A percentile compares a stretch with the other conserved stretches of the same genome.
phyloP scores from a whole-genome alignment of 2,113 vertebrate species.

The Rhea pennata region DNA sequence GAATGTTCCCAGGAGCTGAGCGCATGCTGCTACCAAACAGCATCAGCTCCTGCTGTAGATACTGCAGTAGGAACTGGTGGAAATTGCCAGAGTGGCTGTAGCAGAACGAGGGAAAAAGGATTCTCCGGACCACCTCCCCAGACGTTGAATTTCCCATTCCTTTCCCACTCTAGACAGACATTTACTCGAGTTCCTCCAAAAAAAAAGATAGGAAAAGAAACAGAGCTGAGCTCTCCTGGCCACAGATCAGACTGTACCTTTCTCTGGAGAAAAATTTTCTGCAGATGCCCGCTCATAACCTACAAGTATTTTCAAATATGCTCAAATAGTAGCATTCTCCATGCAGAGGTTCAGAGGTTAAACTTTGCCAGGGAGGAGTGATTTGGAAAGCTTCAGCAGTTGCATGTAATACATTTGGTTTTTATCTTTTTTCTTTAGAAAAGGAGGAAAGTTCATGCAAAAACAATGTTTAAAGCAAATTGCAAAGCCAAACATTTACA shows the following conservation, averaged over 20 bases:
- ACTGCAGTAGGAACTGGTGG: fast-evolving
- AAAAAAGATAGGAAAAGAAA: background rate
- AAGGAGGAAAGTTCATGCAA: constrained; percentile 17
- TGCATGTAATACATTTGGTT: background rate
- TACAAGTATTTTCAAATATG: background rate
- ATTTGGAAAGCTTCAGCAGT: background rate
- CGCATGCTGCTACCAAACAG: background rate
- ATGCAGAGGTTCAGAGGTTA: background rate
- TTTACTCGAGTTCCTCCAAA: background rate
- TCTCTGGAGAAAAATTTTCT: background rate
- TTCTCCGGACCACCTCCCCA: background rate
- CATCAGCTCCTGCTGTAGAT: fast-evolving
- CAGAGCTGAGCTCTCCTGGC: background rate
- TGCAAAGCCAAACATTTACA: constrained; percentile 9
- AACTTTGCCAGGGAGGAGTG: background rate
- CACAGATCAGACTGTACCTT: background rate
- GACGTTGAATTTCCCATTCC: fast-evolving
- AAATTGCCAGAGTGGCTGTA: background rate
- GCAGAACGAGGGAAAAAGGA: fast-evolving
- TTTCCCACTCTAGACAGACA: background rate
- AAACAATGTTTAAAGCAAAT: constrained; percentile 13
- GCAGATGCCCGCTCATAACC: background rate
- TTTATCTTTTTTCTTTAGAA: background rate
- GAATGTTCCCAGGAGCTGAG: background rate
- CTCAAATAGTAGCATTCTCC: background rate